Evolutionary conservation across 92 coral and sea anemone species (phyloP), one percentile per base, ranked within the genome.

Genomic region (Porites lobata): DNA sequence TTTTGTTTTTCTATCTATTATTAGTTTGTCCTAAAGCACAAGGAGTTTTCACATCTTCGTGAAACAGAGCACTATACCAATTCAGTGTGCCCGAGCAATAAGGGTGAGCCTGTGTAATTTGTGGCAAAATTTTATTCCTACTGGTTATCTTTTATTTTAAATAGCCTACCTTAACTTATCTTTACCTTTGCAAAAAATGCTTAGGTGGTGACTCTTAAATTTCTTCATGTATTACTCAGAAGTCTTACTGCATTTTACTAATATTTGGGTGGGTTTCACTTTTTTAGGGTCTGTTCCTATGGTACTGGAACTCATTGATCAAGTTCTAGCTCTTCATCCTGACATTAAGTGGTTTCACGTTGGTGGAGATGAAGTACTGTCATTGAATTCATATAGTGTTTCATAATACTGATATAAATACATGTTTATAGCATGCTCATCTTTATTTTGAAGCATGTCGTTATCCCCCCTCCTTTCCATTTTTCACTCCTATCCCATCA

Each of bases 341-440:
- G 72, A 68, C 21, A 26, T 86, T 19, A 69, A 86, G 57, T 91
- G 93, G 89, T 71, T 96, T 65, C 99, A 96, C 78, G 90, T 96
- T 80, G 99, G 99, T 7, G 99, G 99, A 50, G 99, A 96, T 47
- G 99, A 96, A 94, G 99, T 92, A 76, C 7, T 5, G 51, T 20
- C 52, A 24, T 63, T 76, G 80, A 1, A 51, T 15, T 51, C 12
- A 8, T 17, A 78, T 22, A 13, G 43, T 0, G 32, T n/a, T 21
- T 8, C 1, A 38, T 38, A 38, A 38, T 38, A 29, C 32, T 2
- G 32, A 29, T 29, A 29, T 29, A 38, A 38, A 38, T 38, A 38
- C 47, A 4, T 38, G 47, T 38, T 38, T 38, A 38, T 38, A 4
- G 47, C 47, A 38, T 38, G 47, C 47, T 38, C 47, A 38, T 38